Evolutionary conservation across 2,797 vertebrate species (phyloP), one percentile per base, ranked within the genome.

Genomic region (Acanthornis magna): DNA sequence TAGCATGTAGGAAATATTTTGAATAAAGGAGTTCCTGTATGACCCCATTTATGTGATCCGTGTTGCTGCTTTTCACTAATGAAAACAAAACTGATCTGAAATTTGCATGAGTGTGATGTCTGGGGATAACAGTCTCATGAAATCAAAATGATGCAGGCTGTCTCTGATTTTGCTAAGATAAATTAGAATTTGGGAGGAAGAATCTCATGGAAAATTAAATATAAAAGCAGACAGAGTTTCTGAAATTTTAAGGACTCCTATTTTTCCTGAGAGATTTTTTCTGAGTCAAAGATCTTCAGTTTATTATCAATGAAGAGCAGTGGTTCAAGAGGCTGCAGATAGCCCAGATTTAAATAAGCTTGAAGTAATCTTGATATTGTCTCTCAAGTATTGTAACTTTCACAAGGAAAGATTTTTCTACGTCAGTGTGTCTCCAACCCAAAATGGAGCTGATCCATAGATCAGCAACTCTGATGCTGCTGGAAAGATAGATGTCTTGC

Each of bases 11-110:
- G 67, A 95, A 57, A 73, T 67, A 63, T 22, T 63, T 74, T 89
- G 87, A 91, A 85, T 91, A 94, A 95, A 95, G 60, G 20, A 65
- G 62, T 93, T 95, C 74, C 77, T 86, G 66, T 68, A 55, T 53
- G 84, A 89, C 86, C 65, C 42, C 43, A 45, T 75, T 91, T 88
- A 48, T 48, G 77, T 62, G 79, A 91, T 94, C 58, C 32, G 17
- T 25, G n/a, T 82, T 91, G 57, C 68, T 93, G 23, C 66, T 91
- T 93, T 88, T 88, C 58, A 57, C 80, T 93, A 86, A 93, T 91
- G 93, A 93, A 96, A 93, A 94, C 84, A 93, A 91, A 95, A 89
- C 92, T 94, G 91, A 92, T 92, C 75, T 97, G 85, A 95, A 96
- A 48, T 96, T 85, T 96, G 50, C 91, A 85, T 96, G 82, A 94